Percentiles rank a stretch among this genome's conserved stretches.
These are phyloP conservation scores for Chunga burmeisteri DNA, from an alignment of 2,113 vertebrate species.

Conservation along the genomic window DNA sequence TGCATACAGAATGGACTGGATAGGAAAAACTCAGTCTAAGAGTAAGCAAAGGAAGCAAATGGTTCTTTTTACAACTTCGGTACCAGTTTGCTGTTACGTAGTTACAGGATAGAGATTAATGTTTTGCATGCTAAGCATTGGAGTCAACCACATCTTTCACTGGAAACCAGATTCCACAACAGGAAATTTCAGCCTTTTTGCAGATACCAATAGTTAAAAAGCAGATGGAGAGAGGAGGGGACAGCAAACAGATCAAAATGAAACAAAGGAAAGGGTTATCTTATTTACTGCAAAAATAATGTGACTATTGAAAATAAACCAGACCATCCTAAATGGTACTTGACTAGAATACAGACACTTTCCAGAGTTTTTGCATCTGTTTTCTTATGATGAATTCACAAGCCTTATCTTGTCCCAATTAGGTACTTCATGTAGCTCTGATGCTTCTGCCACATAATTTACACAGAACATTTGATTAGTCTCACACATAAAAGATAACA, in stretches of 20 bases:
- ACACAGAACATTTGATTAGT: slow-evolving; percentile 71
- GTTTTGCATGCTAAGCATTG: not conserved
- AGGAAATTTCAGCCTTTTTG: not conserved
- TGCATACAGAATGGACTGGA: not conserved
- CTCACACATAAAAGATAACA: slow-evolving; percentile 66
- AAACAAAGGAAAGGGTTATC: not conserved
- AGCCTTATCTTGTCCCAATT: slow-evolving; percentile 51
- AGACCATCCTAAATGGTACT: not conserved
- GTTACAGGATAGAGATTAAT: not conserved
- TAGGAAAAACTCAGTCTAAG: not conserved
- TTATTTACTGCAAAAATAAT: not conserved
- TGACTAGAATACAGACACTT: not conserved
- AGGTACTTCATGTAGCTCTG: slow-evolving; percentile 56
- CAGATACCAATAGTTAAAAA: not conserved
- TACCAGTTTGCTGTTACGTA: not conserved
- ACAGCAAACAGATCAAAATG: not conserved
- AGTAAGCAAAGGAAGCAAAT: not conserved
- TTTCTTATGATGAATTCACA: slow-evolving; percentile 16
- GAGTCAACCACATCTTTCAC: not conserved
- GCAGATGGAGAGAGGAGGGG: not conserved
- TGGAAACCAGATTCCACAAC: not conserved
- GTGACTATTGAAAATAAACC: not conserved
- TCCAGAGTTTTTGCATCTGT: not conserved
- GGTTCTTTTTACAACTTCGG: not conserved
- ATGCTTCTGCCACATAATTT: slow-evolving; percentile 67